These are phyloP conservation scores for Adelges cooleyi DNA, from an alignment of 1,140 invertebrate species.

Conservation along the genomic window DNA sequence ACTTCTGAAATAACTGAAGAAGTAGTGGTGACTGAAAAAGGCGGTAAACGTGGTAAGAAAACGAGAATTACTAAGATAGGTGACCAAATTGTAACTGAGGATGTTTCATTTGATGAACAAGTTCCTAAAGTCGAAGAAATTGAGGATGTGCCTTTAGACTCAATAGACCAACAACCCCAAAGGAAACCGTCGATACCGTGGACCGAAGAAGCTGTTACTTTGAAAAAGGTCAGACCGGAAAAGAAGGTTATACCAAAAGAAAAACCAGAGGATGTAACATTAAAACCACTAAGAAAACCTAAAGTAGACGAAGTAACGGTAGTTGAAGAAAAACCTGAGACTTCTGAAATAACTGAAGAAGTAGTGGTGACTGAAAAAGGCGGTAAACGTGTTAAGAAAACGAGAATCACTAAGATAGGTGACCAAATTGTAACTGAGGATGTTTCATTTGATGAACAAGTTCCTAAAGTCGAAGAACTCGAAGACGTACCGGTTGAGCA, in stretches of 20 bases:
- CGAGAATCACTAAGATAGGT: neutral
- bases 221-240: conserved; percentile 31
- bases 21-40: neutral
- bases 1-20: neutral
- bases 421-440: neutral
- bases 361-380: neutral
- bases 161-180: conserved; percentile 17
- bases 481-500: neutral
- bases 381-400: conserved; percentile 27
- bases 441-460: neutral
- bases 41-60: too few relatives aligned
- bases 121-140: conserved; percentile 1
- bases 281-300: neutral
- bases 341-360: neutral
- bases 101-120: neutral
- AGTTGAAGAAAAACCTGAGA: neutral
- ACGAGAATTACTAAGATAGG: neutral
- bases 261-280: neutral
- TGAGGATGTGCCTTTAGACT: neutral
- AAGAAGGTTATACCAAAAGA: conserved; percentile 18
- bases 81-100: neutral
- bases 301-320: too few relatives aligned
- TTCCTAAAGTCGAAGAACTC: neutral
- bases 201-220: conserved; percentile 30
- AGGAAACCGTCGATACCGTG: conserved; percentile 21